Evolutionary conservation across 1,140 invertebrate species (phyloP).

Genomic region (Heliothis subflexa): DNA sequence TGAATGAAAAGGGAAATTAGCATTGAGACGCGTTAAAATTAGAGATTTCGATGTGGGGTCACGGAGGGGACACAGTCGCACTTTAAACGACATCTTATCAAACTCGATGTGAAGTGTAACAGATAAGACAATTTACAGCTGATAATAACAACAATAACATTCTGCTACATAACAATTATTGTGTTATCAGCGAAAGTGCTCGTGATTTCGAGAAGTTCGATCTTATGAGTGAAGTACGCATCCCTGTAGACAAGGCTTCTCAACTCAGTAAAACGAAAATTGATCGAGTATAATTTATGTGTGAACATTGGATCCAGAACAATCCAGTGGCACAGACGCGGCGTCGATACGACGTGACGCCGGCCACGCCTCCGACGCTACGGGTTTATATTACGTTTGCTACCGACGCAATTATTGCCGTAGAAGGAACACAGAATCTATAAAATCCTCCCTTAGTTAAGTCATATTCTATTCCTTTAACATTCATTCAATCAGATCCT

Average conservation of each 20-base stretch:
- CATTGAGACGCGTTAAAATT: not conserved
- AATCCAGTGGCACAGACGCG: conserved; percentile 68
- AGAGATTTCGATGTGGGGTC: not conserved
- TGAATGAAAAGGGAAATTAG: conserved; percentile 12
- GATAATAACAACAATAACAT: conserved; percentile 26
- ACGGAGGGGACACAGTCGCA: not conserved
- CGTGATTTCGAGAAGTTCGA: conserved; percentile 1
- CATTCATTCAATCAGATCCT: conserved; percentile 26
- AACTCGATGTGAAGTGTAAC: not conserved
- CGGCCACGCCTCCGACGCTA: conserved; percentile 74
- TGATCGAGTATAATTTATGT: conserved; percentile 52
- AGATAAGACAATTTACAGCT: conserved; percentile 26
- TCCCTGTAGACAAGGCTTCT: not conserved
- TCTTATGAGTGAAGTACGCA: conserved; percentile 1
- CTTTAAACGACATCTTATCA: conserved; percentile 18
- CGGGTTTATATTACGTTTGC: conserved; percentile 67
- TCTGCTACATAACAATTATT: conserved; percentile 1
- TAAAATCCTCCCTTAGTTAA: conserved; percentile 46
- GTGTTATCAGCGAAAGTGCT: conserved; percentile 5
- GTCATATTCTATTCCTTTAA: not conserved
- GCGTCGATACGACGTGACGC: conserved; percentile 79
- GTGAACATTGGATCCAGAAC: conserved; percentile 68
- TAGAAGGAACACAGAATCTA: conserved; percentile 57
- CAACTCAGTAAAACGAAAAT: conserved; percentile 25
- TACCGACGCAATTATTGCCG: conserved; percentile 57